phyloP scores from a whole-genome alignment of 2,797 vertebrate genomes.

The Tiaroga cobitis region DNA sequence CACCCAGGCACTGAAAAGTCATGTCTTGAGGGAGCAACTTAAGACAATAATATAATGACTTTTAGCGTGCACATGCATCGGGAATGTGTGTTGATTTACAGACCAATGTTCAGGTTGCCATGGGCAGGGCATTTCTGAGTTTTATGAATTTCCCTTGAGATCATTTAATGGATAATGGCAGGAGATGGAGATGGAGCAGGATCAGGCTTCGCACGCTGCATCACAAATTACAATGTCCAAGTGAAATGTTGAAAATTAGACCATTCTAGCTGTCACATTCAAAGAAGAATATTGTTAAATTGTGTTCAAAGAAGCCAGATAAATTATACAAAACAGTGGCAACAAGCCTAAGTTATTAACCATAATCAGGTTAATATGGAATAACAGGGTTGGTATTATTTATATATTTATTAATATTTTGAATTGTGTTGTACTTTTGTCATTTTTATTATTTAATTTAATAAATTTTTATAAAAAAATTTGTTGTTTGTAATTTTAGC shows the following conservation, averaged over 20 bases:
- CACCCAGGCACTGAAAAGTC: not conserved
- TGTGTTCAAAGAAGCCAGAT: not conserved
- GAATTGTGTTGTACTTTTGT: not conserved
- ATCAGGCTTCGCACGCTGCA: slow-evolving; percentile 29
- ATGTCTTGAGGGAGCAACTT: slow-evolving; percentile 6
- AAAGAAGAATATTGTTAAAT: not conserved
- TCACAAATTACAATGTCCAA: slow-evolving; percentile 27
- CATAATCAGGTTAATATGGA: not conserved
- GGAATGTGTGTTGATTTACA: slow-evolving; percentile 20
- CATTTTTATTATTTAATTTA: not conserved
- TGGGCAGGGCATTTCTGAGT: slow-evolving; percentile 43
- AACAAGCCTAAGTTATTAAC: not conserved
- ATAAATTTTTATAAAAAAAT: no score
- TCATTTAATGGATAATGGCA: slow-evolving; percentile 24
- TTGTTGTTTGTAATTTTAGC: not conserved
- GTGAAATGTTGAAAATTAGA: slow-evolving; percentile 42
- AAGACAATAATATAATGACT: slow-evolving; percentile 11
- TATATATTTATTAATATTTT: not conserved
- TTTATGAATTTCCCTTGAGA: slow-evolving; percentile 57
- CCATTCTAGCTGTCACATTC: slow-evolving; percentile 10
- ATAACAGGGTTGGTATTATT: not conserved
- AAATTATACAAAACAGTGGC: not conserved
- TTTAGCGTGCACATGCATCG: not conserved
- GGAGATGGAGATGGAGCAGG: slow-evolving; percentile 31
- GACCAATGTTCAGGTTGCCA: slow-evolving; percentile 23